A percentile compares a stretch with the other conserved stretches of the same genome.
These are phyloP conservation scores for Zaprionus ornatus DNA, from an alignment of 1,140 invertebrate genomes.

Conservation along the genomic window DNA sequence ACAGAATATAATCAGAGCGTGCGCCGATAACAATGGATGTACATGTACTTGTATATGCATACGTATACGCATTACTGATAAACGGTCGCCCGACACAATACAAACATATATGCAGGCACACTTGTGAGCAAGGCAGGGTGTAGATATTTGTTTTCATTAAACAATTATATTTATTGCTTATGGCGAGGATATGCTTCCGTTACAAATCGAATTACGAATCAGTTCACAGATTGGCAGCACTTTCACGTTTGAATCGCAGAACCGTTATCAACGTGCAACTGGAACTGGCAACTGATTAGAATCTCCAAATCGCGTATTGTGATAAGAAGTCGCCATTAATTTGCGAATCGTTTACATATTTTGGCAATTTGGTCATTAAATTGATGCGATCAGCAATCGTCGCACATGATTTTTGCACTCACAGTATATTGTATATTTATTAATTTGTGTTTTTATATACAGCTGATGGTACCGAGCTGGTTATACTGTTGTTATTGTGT, in stretches of 20 bases:
- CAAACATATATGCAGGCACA: not conserved
- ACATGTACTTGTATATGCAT: not conserved
- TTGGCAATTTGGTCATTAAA: slow-evolving; percentile 65
- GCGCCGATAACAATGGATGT: slow-evolving; percentile 53
- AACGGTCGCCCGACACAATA: not conserved
- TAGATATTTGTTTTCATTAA: slow-evolving; percentile 13
- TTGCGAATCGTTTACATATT: slow-evolving; percentile 66
- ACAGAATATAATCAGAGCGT: slow-evolving; percentile 56
- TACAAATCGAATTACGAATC: slow-evolving; percentile 41
- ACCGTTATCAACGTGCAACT: slow-evolving; percentile 36
- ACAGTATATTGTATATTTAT: slow-evolving; percentile 34
- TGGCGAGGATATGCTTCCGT: slow-evolving; percentile 30
- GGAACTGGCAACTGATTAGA: slow-evolving; percentile 52
- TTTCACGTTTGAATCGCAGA: slow-evolving; percentile 23
- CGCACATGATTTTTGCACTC: slow-evolving; percentile 36
- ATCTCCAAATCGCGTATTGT: slow-evolving; percentile 17
- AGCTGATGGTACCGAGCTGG: not conserved
- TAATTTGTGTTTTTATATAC: not conserved
- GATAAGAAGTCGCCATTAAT: slow-evolving; percentile 52
- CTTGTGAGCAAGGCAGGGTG: not conserved
- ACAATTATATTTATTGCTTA: slow-evolving; percentile 27
- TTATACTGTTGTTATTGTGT: slow-evolving; percentile 4
- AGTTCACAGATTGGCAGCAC: slow-evolving; percentile 32
- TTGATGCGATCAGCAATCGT: slow-evolving; percentile 13
- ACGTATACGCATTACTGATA: not conserved